phyloP scores from a whole-genome alignment of 35 echinoderm and acorn worm genomes.

The Ptychodera flava region DNA sequence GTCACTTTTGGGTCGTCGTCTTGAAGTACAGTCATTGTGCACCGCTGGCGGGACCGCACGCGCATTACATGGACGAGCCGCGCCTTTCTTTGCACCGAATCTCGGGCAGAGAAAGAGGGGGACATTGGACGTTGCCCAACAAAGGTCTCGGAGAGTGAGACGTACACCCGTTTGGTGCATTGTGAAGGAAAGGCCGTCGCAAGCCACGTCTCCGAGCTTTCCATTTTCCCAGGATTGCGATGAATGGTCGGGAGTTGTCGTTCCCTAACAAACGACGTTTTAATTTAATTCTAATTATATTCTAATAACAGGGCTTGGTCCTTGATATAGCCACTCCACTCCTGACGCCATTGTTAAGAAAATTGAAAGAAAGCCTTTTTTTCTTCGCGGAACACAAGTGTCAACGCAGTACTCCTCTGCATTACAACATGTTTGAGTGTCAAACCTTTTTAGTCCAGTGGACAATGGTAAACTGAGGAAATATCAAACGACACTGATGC shows the following conservation, averaged over 20 bases:
- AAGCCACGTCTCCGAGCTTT: not conserved
- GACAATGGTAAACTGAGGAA: too few relatives aligned
- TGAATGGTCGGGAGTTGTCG: not conserved
- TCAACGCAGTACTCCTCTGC: not conserved
- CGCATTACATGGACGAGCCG: not conserved
- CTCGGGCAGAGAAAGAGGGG: not conserved
- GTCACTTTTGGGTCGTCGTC: not conserved
- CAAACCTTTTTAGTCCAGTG: not conserved
- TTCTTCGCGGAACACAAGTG: not conserved
- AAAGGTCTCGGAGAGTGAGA: not conserved
- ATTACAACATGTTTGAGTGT: not conserved
- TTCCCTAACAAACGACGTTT: not conserved
- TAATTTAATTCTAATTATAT: not conserved
- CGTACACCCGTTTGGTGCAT: not conserved
- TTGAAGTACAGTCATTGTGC: not conserved
- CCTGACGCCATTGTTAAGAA: not conserved
- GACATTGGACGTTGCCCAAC: not conserved
- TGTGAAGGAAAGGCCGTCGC: not conserved
- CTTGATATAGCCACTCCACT: not conserved
- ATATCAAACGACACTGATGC: too few relatives aligned
- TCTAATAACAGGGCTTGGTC: not conserved
- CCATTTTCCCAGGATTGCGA: not conserved
- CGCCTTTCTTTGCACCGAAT: not conserved
- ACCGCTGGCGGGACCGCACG: not conserved
- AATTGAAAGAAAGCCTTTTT: not conserved